Conservation (phyloP, 1,140 invertebrate genomes). For the Zaprionus inermis region DNA sequence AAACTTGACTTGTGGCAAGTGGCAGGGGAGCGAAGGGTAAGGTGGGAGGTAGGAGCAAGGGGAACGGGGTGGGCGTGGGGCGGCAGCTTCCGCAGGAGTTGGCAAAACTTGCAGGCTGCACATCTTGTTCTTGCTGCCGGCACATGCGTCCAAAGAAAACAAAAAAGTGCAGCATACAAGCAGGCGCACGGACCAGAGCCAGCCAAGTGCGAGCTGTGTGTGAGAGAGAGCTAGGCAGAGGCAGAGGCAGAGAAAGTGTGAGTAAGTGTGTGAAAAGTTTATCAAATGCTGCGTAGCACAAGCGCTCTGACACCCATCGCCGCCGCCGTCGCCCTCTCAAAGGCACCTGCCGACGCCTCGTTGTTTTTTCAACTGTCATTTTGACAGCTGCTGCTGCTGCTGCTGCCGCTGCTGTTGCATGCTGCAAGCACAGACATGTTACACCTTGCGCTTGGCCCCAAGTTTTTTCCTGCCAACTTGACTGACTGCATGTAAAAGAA, state of each 20-base stretch:
- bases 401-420: slow-evolving; percentile 29
- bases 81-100: neutral
- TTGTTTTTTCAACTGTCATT: slow-evolving; percentile 78
- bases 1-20: slow-evolving; percentile 47
- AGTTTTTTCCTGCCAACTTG: slow-evolving; percentile 47
- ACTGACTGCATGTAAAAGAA: slow-evolving; percentile 50
- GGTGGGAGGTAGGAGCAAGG: too few relatives aligned
- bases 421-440: slow-evolving; percentile 50
- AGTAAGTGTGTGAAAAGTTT: slow-evolving; percentile 52
- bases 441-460: slow-evolving; percentile 46
- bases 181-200: slow-evolving; percentile 32
- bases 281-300: slow-evolving; percentile 59
- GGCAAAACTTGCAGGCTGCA: slow-evolving; percentile 24
- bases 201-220: slow-evolving; percentile 11
- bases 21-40: neutral
- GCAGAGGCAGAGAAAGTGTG: neutral
- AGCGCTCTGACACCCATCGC: slow-evolving; percentile 12
- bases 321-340: neutral
- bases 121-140: slow-evolving; percentile 10
- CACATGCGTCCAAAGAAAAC: slow-evolving; percentile 9
- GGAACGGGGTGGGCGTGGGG: neutral
- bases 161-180: slow-evolving; percentile 35
- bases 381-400: slow-evolving; percentile 68
- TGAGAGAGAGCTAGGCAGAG: neutral
- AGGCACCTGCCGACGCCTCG: slow-evolving; percentile 32